Percentiles rank a stretch among this genome's conserved stretches.
Conservation (phyloP, 2,797 vertebrate genomes). For the Moxostoma hubbsi region DNA sequence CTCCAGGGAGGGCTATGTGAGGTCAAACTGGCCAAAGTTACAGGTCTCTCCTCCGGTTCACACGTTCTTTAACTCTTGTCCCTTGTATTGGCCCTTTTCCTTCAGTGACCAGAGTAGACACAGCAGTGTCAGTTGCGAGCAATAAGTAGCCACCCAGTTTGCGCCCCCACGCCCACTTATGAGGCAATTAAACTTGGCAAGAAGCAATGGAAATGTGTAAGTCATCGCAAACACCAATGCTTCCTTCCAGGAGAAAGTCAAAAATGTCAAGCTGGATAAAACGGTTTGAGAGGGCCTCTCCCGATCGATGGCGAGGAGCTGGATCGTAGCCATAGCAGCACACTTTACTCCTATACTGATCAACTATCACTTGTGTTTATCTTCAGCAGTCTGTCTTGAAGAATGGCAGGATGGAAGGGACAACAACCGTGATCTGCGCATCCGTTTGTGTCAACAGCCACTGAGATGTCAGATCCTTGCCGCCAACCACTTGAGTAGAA, state of each 20-base stretch:
- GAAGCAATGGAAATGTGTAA: slow-evolving; percentile 75
- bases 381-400: slow-evolving; percentile 45
- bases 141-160: slow-evolving; percentile 43
- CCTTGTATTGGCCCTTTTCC: slow-evolving; percentile 49
- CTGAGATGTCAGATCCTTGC: slow-evolving; percentile 44
- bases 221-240: slow-evolving; percentile 68
- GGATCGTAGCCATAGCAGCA: slow-evolving; percentile 57
- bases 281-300: slow-evolving; percentile 38
- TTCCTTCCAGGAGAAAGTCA: slow-evolving; percentile 59
- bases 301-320: slow-evolving; percentile 49
- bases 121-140: slow-evolving; percentile 46
- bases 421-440: slow-evolving; percentile 53
- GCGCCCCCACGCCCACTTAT: slow-evolving; percentile 63
- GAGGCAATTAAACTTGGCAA: slow-evolving; percentile 77
- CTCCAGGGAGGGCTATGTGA: slow-evolving; percentile 39
- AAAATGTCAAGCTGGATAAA: slow-evolving; percentile 47
- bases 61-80: slow-evolving; percentile 47
- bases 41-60: slow-evolving; percentile 45
- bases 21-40: slow-evolving; percentile 37
- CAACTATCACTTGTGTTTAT: slow-evolving; percentile 45
- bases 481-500: slow-evolving; percentile 33
- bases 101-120: slow-evolving; percentile 50
- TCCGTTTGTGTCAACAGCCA: slow-evolving; percentile 60
- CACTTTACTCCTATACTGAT: slow-evolving; percentile 56
- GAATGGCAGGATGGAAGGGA: slow-evolving; percentile 61